Conservation (phyloP, 2,113 vertebrate species). For the Elephas maximus region DNA sequence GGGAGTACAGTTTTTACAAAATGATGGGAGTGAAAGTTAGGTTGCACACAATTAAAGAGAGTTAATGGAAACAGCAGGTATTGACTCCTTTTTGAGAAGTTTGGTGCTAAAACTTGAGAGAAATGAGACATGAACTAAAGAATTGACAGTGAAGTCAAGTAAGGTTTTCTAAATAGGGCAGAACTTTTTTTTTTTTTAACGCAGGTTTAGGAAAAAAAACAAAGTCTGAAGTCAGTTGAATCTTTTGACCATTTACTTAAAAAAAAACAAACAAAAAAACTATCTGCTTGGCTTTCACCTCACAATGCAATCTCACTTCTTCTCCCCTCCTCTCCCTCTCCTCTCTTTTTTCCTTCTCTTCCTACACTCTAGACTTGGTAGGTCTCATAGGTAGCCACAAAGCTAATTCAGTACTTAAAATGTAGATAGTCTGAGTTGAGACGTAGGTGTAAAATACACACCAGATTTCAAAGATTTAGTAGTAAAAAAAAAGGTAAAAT, state of each 20-base stretch:
- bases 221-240: not conserved
- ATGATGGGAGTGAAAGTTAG: not conserved
- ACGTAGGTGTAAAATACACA: not conserved
- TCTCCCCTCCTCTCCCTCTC: not conserved
- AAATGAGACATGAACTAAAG: not conserved
- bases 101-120: not conserved
- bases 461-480: not conserved
- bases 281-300: not conserved
- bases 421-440: not conserved
- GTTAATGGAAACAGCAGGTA: not conserved
- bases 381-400: not conserved
- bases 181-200: not conserved
- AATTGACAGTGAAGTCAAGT: not conserved
- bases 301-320: not conserved
- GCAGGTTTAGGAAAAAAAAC: not conserved
- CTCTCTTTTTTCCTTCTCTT: not conserved
- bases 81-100: conserved; percentile 7
- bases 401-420: not conserved
- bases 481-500: not conserved
- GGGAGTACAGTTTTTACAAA: not conserved
- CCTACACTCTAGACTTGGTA: not conserved
- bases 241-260: not conserved
- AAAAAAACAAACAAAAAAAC: too few relatives aligned
- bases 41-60: not conserved
- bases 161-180: conserved; percentile 13